phyloP scores from a whole-genome alignment of 2,888 invertebrate species.

The Hermodice carunculata region DNA sequence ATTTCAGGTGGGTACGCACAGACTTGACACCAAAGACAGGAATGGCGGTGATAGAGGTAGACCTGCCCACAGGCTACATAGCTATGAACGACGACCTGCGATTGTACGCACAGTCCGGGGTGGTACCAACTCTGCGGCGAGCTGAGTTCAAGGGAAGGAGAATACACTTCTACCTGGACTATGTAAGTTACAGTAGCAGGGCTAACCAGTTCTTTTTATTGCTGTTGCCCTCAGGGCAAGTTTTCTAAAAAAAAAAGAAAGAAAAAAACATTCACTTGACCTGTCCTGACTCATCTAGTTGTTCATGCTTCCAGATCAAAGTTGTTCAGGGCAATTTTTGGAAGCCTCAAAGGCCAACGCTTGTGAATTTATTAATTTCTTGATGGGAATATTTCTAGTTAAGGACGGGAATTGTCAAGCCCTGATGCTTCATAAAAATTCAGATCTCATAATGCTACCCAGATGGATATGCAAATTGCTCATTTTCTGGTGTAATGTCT shows the following conservation, averaged over 20 bases:
- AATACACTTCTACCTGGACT: slow-evolving; percentile 93
- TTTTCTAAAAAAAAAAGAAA: no score
- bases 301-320: no score
- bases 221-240: not conserved
- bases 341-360: no score
- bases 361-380: no score
- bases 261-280: not conserved
- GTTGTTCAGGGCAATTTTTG: no score
- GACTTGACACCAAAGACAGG: slow-evolving; percentile 54
- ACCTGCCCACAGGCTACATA: slow-evolving; percentile 64
- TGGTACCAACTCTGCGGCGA: slow-evolving; percentile 84
- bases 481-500: no score
- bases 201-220: not conserved
- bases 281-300: not conserved
- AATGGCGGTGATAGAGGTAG: slow-evolving; percentile 61
- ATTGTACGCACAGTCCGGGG: slow-evolving; percentile 83
- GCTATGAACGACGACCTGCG: slow-evolving; percentile 83
- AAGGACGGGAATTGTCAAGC: no score
- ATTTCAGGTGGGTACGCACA: slow-evolving; percentile 63
- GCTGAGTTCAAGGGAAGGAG: slow-evolving; percentile 86
- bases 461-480: no score
- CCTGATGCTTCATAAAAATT: no score
- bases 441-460: no score
- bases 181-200: slow-evolving; percentile 75
- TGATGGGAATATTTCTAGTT: no score